Percentiles rank a stretch among this genome's conserved stretches.
Evolutionary conservation across 1,140 invertebrate genomes (phyloP).

Genomic region (Diorhabda elongata): DNA sequence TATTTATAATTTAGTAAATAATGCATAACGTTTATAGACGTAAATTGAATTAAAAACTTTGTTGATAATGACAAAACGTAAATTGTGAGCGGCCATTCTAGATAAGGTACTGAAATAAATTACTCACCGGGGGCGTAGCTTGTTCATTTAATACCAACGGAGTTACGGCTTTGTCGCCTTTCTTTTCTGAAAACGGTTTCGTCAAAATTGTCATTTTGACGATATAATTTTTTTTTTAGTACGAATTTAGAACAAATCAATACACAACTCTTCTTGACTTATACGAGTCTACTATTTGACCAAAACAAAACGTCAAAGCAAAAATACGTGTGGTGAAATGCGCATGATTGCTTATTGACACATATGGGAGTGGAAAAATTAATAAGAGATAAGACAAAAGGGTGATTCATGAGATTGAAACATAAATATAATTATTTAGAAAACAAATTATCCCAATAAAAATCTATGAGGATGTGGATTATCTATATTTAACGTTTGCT

Average conservation of each 20-base stretch:
- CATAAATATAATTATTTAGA: no score
- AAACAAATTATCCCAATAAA: no score
- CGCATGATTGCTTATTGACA: neutral
- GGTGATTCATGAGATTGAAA: no score
- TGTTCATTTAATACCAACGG: conserved; percentile 52
- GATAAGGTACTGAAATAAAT: conserved; percentile 3
- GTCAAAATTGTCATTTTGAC: conserved; percentile 62
- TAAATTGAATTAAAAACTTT: no score
- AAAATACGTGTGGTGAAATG: neutral
- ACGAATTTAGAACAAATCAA: conserved; percentile 1
- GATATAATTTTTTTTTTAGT: neutral
- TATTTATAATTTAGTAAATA: no score
- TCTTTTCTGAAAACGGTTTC: conserved; percentile 62
- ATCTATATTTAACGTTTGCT: no score
- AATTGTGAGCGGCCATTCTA: neutral
- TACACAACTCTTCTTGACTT: neutral
- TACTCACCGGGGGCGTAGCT: conserved; percentile 18
- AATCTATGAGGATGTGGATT: no score
- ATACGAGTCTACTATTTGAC: neutral
- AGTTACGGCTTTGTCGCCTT: conserved; percentile 59
- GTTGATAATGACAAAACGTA: no score
- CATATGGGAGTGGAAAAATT: neutral
- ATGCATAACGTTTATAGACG: no score
- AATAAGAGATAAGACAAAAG: no score
- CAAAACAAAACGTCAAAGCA: conserved; percentile 7